A percentile compares a stretch with the other conserved stretches of the same genome.
Evolutionary conservation across 1,140 invertebrate genomes (phyloP).

Genomic region (Drosophila nigrodunni): DNA sequence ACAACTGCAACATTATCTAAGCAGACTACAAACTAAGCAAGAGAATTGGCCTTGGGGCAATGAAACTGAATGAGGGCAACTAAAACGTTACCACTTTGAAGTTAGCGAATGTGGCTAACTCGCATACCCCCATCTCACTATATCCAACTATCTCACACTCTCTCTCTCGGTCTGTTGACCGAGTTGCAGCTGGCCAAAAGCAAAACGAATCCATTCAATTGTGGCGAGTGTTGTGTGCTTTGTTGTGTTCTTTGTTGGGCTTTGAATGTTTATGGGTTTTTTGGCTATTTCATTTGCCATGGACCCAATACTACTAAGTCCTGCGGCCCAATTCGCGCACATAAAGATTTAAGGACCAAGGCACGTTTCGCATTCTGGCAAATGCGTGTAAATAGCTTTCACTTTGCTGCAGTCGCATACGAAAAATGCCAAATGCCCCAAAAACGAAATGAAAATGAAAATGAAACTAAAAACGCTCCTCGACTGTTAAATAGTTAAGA

Average conservation of each 20-base stretch:
- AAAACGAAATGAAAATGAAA: conserved; percentile 49
- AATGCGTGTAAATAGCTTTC: conserved; percentile 78
- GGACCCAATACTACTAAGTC: conserved; percentile 13
- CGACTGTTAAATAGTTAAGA: conserved; percentile 71
- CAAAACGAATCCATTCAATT: conserved; percentile 35
- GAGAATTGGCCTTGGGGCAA: conserved; percentile 17
- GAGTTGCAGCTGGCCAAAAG: conserved; percentile 40
- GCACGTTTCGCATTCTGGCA: conserved; percentile 68
- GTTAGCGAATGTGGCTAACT: conserved; percentile 3
- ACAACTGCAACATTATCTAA: conserved; percentile 67
- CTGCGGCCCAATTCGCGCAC: conserved; percentile 47
- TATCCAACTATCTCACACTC: neutral
- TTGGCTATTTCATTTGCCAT: conserved; percentile 20
- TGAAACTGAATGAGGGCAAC: conserved; percentile 36
- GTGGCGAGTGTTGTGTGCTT: neutral
- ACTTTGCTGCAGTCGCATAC: conserved; percentile 55
- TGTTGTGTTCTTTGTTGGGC: neutral
- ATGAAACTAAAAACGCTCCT: conserved; percentile 73
- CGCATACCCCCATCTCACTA: neutral
- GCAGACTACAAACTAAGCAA: conserved; percentile 59
- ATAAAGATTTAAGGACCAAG: conserved; percentile 64
- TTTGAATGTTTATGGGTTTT: conserved; percentile 34
- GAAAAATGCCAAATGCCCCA: neutral
- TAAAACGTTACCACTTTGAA: conserved; percentile 20
- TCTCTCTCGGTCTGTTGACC: conserved; percentile 27